Percentiles rank a stretch among this genome's conserved stretches.
phyloP scores from a whole-genome alignment of 2,888 invertebrate species.

The Limnephilus marmoratus region DNA sequence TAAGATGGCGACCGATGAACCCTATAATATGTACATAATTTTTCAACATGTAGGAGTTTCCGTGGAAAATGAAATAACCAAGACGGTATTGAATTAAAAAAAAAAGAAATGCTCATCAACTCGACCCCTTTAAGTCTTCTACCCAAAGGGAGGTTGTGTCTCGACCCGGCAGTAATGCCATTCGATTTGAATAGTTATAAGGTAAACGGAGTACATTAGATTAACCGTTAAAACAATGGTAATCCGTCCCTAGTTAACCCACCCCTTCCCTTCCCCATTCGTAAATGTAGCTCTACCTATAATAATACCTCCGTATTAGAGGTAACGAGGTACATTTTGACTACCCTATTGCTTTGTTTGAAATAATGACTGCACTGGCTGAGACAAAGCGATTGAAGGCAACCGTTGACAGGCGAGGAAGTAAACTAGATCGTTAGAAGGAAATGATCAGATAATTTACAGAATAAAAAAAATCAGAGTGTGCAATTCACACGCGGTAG shows the following conservation, averaged over 20 bases:
- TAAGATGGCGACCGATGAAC: no score
- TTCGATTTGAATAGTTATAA: constrained; percentile 47
- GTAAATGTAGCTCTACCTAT: constrained; percentile 19
- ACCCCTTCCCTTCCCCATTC: constrained; percentile 36
- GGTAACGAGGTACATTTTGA: not conserved
- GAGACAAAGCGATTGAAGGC: constrained; percentile 12
- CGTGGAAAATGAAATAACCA: not conserved
- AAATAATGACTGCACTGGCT: constrained; percentile 33
- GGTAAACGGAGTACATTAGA: constrained; percentile 41
- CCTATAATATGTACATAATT: not conserved
- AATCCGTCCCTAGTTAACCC: constrained; percentile 44
- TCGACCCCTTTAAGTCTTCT: not conserved
- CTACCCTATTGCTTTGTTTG: constrained; percentile 22
- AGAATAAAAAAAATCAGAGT: not conserved
- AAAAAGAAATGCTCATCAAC: not conserved
- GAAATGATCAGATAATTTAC: not conserved
- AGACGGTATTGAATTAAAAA: not conserved
- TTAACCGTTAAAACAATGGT: constrained; percentile 45
- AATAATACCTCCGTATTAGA: not conserved
- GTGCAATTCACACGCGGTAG: no score
- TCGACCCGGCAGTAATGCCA: not conserved
- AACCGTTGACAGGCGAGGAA: not conserved
- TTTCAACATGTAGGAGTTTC: not conserved
- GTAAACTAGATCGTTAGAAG: not conserved
- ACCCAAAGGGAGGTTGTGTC: not conserved